Evolutionary conservation across 2,797 vertebrate species (phyloP), one percentile per base, ranked within the genome.

Genomic region (Hippopotamyrus pictus): DNA sequence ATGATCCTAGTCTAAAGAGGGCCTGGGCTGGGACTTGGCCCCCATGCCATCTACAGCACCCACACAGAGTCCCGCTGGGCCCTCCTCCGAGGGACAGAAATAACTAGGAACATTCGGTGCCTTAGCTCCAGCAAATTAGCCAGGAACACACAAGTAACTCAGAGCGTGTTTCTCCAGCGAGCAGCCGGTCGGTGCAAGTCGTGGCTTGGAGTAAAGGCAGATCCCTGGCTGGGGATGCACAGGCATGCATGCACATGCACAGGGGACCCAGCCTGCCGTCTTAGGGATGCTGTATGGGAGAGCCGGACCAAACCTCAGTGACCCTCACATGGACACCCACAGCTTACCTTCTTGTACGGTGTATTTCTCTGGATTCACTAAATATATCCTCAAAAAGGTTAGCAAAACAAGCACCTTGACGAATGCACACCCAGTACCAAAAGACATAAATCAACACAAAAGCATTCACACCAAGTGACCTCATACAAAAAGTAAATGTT

Each of bases 81-180:
- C 53, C 62, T 59, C 54, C 84, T 54, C 50, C 12, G 90, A 86
- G 89, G 89, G 93, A 94, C 95, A 94, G 94, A 95, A 96, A 96
- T 96, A 96, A 94, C 93, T 92, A 91, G 93, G 91, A 95, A 93
- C 94, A 95, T 95, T 95, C 95, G 93, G 92, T 59, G 57, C 87
- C 12, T 87, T 25, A 89, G 33, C 79, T 76, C 76, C 46, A 4
- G 44, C 46, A n/a, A 83, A 41, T 54, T 12, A 65, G 29, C 6
- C 6, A 57, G 73, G 17, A 44, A 46, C 84, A 46, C 84, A 73
- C 29, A 51, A n/a, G 88, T 51, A 73, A 17, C 46, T 25, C 8
- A 9, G 8, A 29, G 84, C 0, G n/a, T 2, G 4, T 54, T 54
- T 19, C 51, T 54, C 51, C 50, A 29, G 48, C 12, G 3, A 59